Conservation (phyloP, 2,888 invertebrate genomes). For the Dicyrtomina minuta region DNA sequence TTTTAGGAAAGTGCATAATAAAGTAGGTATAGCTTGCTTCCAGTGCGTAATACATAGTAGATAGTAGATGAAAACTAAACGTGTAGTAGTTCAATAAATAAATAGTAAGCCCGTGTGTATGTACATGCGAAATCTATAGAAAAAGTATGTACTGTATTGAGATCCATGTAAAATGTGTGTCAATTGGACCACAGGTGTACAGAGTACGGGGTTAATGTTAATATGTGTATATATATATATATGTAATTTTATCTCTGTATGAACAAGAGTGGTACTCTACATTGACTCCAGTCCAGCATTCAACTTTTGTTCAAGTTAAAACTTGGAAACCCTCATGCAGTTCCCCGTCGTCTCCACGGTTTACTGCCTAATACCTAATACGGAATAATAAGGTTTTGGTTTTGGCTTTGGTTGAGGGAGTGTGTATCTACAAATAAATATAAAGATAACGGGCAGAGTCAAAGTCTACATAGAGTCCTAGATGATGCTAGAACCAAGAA, state of each 20-base stretch:
- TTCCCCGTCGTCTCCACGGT: no score
- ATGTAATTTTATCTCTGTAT: slow-evolving; percentile 1
- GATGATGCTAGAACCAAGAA: no score
- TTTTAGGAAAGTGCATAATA: background rate
- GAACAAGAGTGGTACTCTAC: no score
- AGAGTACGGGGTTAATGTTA: background rate
- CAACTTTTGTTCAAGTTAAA: background rate
- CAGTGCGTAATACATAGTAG: background rate
- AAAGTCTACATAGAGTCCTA: no score
- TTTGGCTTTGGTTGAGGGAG: no score
- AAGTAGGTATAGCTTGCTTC: background rate
- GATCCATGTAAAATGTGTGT: slow-evolving; percentile 14
- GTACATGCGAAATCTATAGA: background rate
- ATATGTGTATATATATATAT: background rate
- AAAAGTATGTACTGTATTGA: background rate
- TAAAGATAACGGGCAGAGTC: no score
- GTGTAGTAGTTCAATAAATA: background rate
- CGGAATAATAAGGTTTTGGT: no score
- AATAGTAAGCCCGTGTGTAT: no score
- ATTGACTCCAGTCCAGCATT: no score
- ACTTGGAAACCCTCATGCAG: background rate
- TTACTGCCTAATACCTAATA: no score
- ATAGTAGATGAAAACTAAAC: background rate
- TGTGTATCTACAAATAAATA: no score
- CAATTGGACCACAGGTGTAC: slow-evolving; percentile 21